Evolutionary conservation across 1,140 invertebrate genomes (phyloP).

Genomic region (Xylocopa sonorina): DNA sequence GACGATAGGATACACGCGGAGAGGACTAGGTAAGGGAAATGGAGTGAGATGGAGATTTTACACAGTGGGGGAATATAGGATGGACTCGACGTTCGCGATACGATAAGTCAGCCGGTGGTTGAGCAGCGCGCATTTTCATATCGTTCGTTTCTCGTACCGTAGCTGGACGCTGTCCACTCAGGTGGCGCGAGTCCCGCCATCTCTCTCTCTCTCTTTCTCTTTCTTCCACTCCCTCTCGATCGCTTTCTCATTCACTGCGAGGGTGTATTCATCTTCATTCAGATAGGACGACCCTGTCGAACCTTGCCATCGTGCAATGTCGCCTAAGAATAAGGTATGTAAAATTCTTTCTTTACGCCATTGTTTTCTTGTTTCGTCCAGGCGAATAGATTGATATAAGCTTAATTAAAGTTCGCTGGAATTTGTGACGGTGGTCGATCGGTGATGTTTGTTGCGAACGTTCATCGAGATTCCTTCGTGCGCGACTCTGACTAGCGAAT

Average conservation of each 20-base stretch:
- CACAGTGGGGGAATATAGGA: slow-evolving; percentile 66
- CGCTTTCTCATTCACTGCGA: slow-evolving; percentile 29
- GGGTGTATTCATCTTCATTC: slow-evolving; percentile 53
- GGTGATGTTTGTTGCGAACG: background rate
- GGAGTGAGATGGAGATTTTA: slow-evolving; percentile 56
- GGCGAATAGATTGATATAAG: background rate
- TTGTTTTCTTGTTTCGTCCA: too few species aligned
- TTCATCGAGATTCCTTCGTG: background rate
- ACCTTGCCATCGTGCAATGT: slow-evolving; percentile 48
- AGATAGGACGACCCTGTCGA: background rate
- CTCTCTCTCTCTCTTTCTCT: slow-evolving; percentile 18
- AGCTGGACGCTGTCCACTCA: slow-evolving; percentile 62
- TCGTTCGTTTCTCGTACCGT: slow-evolving; percentile 50
- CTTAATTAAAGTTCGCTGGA: background rate
- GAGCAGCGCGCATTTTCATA: slow-evolving; percentile 68
- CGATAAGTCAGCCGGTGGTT: slow-evolving; percentile 68
- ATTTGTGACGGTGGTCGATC: too few species aligned
- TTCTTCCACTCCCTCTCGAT: slow-evolving; percentile 16
- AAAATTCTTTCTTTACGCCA: background rate
- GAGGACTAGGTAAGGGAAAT: slow-evolving; percentile 43
- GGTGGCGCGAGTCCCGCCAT: slow-evolving; percentile 45
- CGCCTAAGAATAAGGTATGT: slow-evolving; percentile 72
- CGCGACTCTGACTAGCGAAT: background rate
- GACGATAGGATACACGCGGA: slow-evolving; percentile 10
- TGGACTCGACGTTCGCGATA: slow-evolving; percentile 52